These are phyloP conservation scores for Melanotaenia pygmaea DNA, from an alignment of 2,797 vertebrate species.

Conservation along the genomic window DNA sequence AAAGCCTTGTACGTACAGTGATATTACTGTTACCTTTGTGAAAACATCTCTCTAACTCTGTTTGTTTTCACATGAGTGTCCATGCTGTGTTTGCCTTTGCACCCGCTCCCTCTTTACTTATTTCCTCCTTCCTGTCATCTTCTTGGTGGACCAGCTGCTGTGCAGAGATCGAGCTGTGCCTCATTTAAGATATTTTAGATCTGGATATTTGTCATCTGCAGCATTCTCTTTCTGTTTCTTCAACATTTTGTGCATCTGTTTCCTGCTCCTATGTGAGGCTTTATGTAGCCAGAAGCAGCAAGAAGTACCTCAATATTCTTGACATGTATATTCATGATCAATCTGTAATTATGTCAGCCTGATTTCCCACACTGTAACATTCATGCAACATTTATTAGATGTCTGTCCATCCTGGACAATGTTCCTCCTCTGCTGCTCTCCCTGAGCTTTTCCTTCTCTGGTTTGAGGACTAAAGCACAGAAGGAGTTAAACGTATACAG, in stretches of 20 bases:
- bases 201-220: neutral
- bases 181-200: conserved; percentile 3
- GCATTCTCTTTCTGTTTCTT: conserved; percentile 2
- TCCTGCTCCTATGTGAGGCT: neutral
- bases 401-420: neutral
- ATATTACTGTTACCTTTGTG: conserved; percentile 28
- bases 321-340: neutral
- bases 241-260: neutral
- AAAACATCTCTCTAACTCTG: conserved; percentile 20
- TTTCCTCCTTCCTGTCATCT: conserved; percentile 1
- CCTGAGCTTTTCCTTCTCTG: neutral
- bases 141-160: neutral
- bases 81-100: neutral
- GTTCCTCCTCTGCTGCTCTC: neutral
- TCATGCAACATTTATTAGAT: neutral
- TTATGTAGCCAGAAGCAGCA: neutral
- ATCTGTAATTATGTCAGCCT: neutral
- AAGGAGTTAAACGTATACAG: neutral
- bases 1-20: neutral
- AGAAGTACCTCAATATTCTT: neutral
- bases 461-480: neutral
- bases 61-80: conserved; percentile 5
- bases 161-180: conserved; percentile 2
- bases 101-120: neutral
- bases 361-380: neutral